Conservation (phyloP, 2,113 vertebrate species). For the Eurypyga helias region DNA sequence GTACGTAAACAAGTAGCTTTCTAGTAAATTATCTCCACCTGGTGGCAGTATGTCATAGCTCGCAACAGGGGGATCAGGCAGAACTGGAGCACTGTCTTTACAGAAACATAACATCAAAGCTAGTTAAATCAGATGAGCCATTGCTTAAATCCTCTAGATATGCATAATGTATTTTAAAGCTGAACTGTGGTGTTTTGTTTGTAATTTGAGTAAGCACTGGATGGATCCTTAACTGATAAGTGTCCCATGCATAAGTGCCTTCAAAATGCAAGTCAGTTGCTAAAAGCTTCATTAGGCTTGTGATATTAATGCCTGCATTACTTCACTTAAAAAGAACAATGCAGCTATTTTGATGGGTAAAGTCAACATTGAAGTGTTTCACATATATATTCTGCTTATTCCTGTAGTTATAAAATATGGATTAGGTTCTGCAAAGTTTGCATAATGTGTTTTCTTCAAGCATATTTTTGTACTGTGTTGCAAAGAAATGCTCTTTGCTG, state of each 20-base stretch:
- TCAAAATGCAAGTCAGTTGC: background rate
- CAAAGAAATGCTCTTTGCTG: background rate
- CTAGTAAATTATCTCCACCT: constrained; percentile 52
- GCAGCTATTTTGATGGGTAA: background rate
- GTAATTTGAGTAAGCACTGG: background rate
- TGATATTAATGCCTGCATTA: background rate
- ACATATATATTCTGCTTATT: background rate
- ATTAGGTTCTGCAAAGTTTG: background rate
- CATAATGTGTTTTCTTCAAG: constrained; percentile 11
- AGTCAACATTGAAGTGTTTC: background rate
- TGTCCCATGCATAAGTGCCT: background rate
- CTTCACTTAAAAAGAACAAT: background rate
- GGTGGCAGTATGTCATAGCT: constrained; percentile 66
- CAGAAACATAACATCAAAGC: background rate
- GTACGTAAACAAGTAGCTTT: background rate
- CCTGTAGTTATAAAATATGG: background rate
- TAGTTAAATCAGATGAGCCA: background rate
- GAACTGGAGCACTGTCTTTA: background rate
- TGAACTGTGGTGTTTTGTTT: background rate
- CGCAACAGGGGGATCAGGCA: background rate
- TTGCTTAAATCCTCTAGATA: background rate
- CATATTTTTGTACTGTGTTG: background rate
- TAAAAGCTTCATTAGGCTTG: background rate
- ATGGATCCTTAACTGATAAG: background rate
- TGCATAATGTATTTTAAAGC: background rate